Evolutionary conservation across 2,797 vertebrate species (phyloP).

Genomic region (Molossus alvarezi): DNA sequence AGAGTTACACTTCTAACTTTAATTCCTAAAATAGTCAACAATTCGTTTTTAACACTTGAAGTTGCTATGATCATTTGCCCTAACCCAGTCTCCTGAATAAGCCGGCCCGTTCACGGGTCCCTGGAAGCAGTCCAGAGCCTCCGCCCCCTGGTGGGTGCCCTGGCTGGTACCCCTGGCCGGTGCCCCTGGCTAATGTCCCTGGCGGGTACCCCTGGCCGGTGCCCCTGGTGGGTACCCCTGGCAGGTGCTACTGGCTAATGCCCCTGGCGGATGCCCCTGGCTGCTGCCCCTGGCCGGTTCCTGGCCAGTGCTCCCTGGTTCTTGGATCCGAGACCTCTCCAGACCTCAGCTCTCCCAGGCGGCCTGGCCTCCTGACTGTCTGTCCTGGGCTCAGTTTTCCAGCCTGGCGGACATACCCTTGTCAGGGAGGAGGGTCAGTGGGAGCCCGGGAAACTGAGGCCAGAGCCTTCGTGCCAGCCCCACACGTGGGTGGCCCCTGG

Average conservation of each 20-base stretch:
- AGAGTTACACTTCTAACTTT: not conserved
- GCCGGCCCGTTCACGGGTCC: no score
- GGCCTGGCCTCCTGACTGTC: not conserved
- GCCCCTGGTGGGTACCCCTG: no score
- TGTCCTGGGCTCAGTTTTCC: not conserved
- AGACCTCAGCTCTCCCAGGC: not conserved
- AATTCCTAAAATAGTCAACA: conserved; percentile 9
- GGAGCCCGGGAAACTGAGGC: not conserved
- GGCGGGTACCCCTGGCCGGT: no score
- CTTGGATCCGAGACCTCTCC: not conserved
- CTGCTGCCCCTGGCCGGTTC: not conserved
- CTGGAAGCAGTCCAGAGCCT: not conserved
- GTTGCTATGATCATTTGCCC: not conserved
- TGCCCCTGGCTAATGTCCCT: no score
- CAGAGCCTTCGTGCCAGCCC: no score
- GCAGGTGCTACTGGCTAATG: no score
- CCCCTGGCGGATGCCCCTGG: not conserved
- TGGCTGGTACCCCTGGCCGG: no score
- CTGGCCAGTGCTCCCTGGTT: not conserved
- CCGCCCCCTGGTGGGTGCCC: not conserved
- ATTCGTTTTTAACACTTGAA: conserved; percentile 11
- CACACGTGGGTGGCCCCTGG: no score
- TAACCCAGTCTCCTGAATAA: not conserved
- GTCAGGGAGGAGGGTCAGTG: no score
- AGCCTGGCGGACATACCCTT: not conserved